These are phyloP conservation scores for Hyperopisus bebe DNA, from an alignment of 2,113 vertebrate species.

Conservation along the genomic window DNA sequence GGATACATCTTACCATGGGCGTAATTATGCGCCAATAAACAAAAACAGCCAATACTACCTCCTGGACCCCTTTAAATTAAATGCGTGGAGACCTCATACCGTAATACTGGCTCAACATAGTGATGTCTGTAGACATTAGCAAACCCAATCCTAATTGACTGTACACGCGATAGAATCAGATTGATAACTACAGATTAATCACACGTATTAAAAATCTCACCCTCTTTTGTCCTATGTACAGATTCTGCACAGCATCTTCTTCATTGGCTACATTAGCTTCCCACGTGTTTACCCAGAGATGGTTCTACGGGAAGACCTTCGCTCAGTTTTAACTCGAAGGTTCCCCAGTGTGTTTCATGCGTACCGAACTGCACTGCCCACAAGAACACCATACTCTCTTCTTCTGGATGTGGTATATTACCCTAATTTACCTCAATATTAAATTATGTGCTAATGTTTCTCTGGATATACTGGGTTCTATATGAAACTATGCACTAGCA, in stretches of 20 bases:
- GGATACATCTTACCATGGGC: no score
- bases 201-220: neutral
- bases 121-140: neutral
- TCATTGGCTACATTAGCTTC: neutral
- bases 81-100: no score
- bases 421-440: neutral
- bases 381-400: slow-evolving; percentile 11
- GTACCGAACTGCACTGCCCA: neutral
- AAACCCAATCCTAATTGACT: neutral
- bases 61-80: no score
- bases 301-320: neutral
- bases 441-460: neutral
- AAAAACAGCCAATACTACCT: no score
- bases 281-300: neutral
- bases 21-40: no score
- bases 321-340: neutral
- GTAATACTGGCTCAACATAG: neutral
- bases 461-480: no score
- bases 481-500: no score
- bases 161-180: neutral
- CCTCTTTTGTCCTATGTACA: neutral
- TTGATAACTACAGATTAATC: neutral
- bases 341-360: neutral
- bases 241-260: slow-evolving; percentile 15
- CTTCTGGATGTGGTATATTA: slow-evolving; percentile 11